phyloP scores from a whole-genome alignment of 2,113 vertebrate species.

The Salvelinus fontinalis region DNA sequence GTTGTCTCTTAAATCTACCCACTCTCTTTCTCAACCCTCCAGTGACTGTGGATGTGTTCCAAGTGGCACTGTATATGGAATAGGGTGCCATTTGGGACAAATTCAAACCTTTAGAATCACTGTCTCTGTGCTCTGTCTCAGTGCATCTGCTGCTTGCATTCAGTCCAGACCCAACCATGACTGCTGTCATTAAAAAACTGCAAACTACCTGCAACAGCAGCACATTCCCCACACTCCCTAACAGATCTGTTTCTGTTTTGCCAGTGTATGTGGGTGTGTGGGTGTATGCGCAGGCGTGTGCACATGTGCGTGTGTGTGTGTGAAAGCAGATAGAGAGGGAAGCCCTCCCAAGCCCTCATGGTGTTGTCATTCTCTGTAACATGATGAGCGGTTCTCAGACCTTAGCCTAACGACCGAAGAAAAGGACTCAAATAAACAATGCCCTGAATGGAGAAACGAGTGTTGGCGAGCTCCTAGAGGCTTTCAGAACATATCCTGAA shows the following conservation, averaged over 20 bases:
- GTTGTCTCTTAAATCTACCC: neutral
- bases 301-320: no score
- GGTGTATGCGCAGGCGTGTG: no score
- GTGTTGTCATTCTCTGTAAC: constrained; percentile 41
- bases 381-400: constrained; percentile 57
- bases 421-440: constrained; percentile 64
- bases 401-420: constrained; percentile 55
- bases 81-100: no score
- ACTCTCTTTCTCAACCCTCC: neutral
- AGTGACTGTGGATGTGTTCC: no score
- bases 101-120: neutral
- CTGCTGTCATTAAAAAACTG: neutral
- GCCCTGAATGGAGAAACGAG: constrained; percentile 14
- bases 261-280: neutral
- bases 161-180: neutral
- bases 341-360: constrained; percentile 21
- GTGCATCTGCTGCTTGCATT: neutral
- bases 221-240: neutral
- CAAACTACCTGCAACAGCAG: neutral
- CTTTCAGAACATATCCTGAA: constrained; percentile 4
- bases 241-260: neutral
- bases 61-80: no score
- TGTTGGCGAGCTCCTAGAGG: constrained; percentile 29
- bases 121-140: neutral
- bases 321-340: neutral